Base-by-base conservation (phyloP, 2,797 vertebrate genomes). In the Mus caroli region DNA sequence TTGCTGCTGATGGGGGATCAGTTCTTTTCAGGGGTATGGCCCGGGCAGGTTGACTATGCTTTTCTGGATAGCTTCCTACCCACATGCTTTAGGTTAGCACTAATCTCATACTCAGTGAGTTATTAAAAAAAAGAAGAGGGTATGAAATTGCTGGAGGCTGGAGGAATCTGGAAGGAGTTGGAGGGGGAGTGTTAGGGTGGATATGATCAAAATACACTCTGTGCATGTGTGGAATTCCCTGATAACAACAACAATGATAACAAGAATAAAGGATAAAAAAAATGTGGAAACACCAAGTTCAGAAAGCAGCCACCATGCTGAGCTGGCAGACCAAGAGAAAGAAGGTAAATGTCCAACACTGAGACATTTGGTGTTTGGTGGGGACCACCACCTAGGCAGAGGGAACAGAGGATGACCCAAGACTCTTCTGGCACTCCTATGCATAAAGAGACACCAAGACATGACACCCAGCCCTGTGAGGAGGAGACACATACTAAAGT, bases 401-500 rank as follows among this genome's bases (percentile, higher is more conserved):
- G 40, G 31, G 62, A 40, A n/a, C 40, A 6, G 64, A 6, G 64
- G 34, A 0, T 46, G 26, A 14, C 1, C 0, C 28, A n/a, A 4
- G 22, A 31, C 58, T 87, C 28, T 58, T 3, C 46, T 43, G 13
- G 40, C 10, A 78, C 73, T 43, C 80, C 79, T 54, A 43, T 34
- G 3, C 40, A 60, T 92, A 34, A 58, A 71, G 76, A 50, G 26
- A 52, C 34, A 26, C 28, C 19, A 15, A 58, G 8, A 22, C n/a
- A 54, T 7, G 22, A 77, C 82, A 58, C 58, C 6, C 14, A 37
- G 15, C 28, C 10, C 17, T 96, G 24, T 13, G 58, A 83, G 69
- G n/a, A 64, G 28, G 0, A 15, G 19, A 50, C 40, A 31, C 26
- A 26, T 37, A 28, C 4, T 31, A 56, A 17, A 2, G 6, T 84